Evolutionary conservation across 1,140 invertebrate genomes (phyloP).

Genomic region (Dreissena polymorpha): DNA sequence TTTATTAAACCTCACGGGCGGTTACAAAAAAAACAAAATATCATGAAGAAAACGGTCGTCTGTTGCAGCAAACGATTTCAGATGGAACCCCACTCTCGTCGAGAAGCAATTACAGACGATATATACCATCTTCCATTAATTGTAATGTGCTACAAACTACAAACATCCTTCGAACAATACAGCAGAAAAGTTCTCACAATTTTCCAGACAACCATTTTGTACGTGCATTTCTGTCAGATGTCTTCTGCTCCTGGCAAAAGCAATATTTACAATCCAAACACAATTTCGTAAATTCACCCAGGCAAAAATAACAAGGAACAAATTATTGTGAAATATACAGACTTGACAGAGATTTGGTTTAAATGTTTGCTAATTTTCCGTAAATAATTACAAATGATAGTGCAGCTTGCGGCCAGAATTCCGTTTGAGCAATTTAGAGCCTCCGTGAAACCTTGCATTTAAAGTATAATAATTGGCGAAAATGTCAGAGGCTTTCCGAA

Average conservation of each 20-base stretch:
- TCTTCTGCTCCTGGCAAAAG: background rate
- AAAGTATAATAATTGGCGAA: constrained; percentile 38
- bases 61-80: too few species aligned
- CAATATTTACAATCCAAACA: constrained; percentile 32
- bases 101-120: too few species aligned
- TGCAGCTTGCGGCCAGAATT: constrained; percentile 26
- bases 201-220: background rate
- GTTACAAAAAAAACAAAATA: too few species aligned
- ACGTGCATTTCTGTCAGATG: constrained; percentile 27
- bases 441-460: constrained; percentile 33
- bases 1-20: too few species aligned
- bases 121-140: background rate
- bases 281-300: constrained; percentile 21
- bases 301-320: constrained; percentile 34
- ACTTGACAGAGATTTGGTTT: constrained; percentile 35
- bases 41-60: too few species aligned
- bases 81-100: too few species aligned
- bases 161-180: constrained; percentile 2
- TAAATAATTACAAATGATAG: constrained; percentile 50
- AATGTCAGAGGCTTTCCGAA: constrained; percentile 35
- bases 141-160: constrained; percentile 5
- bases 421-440: constrained; percentile 18
- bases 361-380: constrained; percentile 55
- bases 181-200: constrained; percentile 5
- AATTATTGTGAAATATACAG: constrained; percentile 44